Percentiles rank a stretch among this genome's conserved stretches.
Conservation (phyloP, 1,140 invertebrate species). For the Phthorimaea operculella region DNA sequence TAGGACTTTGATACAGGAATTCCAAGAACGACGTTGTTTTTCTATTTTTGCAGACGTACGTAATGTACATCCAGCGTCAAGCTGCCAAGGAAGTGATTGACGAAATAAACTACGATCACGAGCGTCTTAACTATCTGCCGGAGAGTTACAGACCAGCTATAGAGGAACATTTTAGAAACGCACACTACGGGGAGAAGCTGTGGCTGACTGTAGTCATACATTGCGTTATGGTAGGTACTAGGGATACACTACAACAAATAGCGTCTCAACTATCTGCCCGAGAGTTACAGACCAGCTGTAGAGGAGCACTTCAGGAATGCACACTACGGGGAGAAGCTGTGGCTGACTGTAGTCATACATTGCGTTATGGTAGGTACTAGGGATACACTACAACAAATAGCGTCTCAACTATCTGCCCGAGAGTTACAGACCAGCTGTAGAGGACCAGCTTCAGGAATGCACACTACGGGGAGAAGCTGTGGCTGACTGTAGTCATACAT, state of each 20-base stretch:
- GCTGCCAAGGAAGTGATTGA: slow-evolving; percentile 1
- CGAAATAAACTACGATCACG: slow-evolving; percentile 8
- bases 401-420: neutral
- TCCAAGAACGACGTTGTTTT: no score
- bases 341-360: neutral
- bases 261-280: neutral
- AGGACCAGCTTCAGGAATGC: neutral
- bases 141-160: neutral
- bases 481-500: neutral
- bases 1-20: no score
- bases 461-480: slow-evolving; percentile 6
- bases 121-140: neutral
- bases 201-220: neutral
- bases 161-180: neutral
- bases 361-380: neutral
- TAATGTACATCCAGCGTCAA: neutral
- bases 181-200: slow-evolving; percentile 5
- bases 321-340: slow-evolving; percentile 6
- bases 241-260: slow-evolving; percentile 8
- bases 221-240: neutral
- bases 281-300: neutral
- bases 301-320: neutral
- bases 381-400: slow-evolving; percentile 7
- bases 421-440: neutral
- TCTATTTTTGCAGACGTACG: slow-evolving; percentile 6